A percentile compares a stretch with the other conserved stretches of the same genome.
phyloP scores from a whole-genome alignment of 1,140 invertebrate species.

The Brachionus calyciflorus region DNA sequence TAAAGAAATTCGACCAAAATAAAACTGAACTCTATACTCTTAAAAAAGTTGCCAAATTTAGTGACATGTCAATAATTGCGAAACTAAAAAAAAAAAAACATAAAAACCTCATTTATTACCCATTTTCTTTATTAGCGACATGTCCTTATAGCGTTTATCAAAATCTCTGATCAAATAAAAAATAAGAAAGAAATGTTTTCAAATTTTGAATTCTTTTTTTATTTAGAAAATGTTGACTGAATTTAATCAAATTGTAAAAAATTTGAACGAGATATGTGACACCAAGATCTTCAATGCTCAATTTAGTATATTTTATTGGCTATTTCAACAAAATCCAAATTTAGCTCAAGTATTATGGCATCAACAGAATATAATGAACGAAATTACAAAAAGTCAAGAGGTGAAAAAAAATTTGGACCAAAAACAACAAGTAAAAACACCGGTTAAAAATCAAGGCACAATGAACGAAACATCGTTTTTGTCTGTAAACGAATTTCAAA shows the following conservation, averaged over 20 bases:
- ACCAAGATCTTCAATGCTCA: neutral
- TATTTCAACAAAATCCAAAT: conserved; percentile 24
- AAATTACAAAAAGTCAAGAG: neutral
- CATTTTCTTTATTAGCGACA: too few relatives aligned
- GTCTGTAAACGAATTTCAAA: conserved; percentile 42
- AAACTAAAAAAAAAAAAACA: neutral
- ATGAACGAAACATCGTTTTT: conserved; percentile 45
- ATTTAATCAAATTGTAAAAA: conserved; percentile 1
- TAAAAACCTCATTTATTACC: neutral
- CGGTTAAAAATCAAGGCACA: neutral
- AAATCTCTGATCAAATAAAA: too few relatives aligned
- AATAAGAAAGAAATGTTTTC: too few relatives aligned
- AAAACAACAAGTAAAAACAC: neutral
- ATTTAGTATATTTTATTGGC: conserved; percentile 26
- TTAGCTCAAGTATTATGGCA: conserved; percentile 9
- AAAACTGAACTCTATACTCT: neutral
- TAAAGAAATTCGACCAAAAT: too few relatives aligned
- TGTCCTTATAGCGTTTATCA: too few relatives aligned
- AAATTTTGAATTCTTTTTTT: neutral
- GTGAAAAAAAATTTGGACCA: neutral
- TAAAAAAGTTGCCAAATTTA: neutral
- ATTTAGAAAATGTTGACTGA: neutral
- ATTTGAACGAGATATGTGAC: neutral
- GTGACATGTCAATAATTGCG: neutral
- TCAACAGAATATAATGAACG: conserved; percentile 33